These are phyloP conservation scores for Leucopsar rothschildi DNA, from an alignment of 2,113 vertebrate species.

Conservation along the genomic window DNA sequence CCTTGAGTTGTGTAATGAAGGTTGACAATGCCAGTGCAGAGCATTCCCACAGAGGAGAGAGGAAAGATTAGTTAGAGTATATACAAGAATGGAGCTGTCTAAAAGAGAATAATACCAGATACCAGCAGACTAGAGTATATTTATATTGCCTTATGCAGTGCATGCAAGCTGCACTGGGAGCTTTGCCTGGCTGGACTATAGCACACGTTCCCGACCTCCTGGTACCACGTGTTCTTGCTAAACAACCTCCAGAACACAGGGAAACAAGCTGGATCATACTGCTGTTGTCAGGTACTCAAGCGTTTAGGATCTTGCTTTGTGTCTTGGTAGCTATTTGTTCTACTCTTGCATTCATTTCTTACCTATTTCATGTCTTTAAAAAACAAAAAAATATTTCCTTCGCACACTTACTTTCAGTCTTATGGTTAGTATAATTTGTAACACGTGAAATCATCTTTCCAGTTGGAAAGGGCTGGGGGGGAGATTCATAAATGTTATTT, in stretches of 20 bases:
- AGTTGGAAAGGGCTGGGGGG: not conserved
- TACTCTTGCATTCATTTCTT: not conserved
- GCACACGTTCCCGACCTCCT: rapidly evolving
- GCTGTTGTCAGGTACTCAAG: not conserved
- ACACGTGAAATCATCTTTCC: not conserved
- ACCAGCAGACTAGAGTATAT: not conserved
- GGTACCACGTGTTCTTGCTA: not conserved
- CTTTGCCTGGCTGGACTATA: not conserved
- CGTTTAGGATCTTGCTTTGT: not conserved
- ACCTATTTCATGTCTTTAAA: not conserved
- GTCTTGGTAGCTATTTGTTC: not conserved
- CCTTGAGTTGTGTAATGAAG: not conserved
- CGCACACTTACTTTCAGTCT: not conserved
- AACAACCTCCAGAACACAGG: not conserved
- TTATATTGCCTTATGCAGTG: not conserved
- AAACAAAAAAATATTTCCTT: not conserved
- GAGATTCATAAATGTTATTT: not conserved
- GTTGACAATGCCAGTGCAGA: not conserved
- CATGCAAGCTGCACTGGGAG: not conserved
- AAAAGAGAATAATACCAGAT: not conserved
- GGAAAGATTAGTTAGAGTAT: not conserved
- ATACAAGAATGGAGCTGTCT: not conserved
- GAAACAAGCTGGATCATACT: not conserved
- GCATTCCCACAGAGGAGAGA: not conserved
- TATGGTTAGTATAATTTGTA: not conserved